Conservation (phyloP, 1,140 invertebrate species). For the Dreissena rostriformis region DNA sequence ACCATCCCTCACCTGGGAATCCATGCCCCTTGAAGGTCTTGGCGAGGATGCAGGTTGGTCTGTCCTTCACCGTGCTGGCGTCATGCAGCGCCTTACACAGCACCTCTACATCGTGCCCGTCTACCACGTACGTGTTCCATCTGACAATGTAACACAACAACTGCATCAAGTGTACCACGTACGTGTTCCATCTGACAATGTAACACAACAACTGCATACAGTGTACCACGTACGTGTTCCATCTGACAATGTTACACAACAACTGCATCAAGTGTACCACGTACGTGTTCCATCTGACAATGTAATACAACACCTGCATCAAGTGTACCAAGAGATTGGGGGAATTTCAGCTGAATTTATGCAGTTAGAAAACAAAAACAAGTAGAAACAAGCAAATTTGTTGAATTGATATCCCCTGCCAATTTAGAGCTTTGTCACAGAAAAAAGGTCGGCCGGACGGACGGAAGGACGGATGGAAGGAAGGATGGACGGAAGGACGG, state of each 20-base stretch:
- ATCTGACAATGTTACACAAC: slow-evolving; percentile 74
- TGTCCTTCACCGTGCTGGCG: slow-evolving; percentile 86
- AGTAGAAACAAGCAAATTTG: no score
- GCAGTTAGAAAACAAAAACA: slow-evolving; percentile 87
- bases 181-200: slow-evolving; percentile 87
- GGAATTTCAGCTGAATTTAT: slow-evolving; percentile 95
- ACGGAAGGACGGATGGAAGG: no score
- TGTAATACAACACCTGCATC: slow-evolving; percentile 83
- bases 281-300: not conserved
- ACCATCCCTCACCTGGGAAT: slow-evolving; percentile 80
- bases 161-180: slow-evolving; percentile 86
- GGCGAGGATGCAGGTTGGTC: slow-evolving; percentile 96
- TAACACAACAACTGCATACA: slow-evolving; percentile 96
- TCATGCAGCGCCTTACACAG: slow-evolving; percentile 91
- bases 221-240: slow-evolving; percentile 95
- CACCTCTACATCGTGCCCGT: slow-evolving; percentile 97
- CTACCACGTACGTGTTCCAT: slow-evolving; percentile 93
- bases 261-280: no score
- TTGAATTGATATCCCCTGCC: no score
- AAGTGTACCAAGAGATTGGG: not conserved
- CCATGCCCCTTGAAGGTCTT: slow-evolving; percentile 98
- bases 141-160: slow-evolving; percentile 66
- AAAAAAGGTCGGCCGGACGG: no score
- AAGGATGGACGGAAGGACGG: no score
- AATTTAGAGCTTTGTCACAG: no score